These are phyloP conservation scores for Drosophila subquinaria DNA, from an alignment of 2,888 invertebrate genomes.

Conservation along the genomic window DNA sequence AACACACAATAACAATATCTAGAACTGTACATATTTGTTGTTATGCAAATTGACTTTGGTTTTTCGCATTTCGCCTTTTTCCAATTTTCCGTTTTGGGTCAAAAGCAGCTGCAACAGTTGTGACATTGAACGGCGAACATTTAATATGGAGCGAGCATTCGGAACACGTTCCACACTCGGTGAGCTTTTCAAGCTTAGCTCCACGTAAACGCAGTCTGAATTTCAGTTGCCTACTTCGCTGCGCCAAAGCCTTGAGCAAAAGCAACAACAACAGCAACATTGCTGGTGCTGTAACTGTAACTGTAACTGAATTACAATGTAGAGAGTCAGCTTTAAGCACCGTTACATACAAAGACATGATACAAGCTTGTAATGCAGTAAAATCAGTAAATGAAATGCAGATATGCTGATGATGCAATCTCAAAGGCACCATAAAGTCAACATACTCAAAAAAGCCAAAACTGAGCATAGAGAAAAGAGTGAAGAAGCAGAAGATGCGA, in stretches of 20 bases:
- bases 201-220: background rate
- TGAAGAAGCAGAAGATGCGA: background rate
- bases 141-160: background rate
- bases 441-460: conserved; percentile 2
- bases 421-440: conserved; percentile 20
- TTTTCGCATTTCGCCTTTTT: background rate
- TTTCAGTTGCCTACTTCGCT: conserved; percentile 46
- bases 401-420: conserved; percentile 43
- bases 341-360: background rate
- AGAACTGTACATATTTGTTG: background rate
- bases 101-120: conserved; percentile 41
- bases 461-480: background rate
- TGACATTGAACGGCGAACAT: conserved; percentile 6
- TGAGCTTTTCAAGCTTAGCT: conserved; percentile 4
- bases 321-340: background rate
- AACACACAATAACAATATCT: background rate
- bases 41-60: conserved; percentile 42
- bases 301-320: background rate
- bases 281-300: background rate
- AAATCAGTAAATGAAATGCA: conserved; percentile 5
- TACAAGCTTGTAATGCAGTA: background rate
- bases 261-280: background rate
- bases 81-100: conserved; percentile 5
- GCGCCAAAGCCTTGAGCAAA: conserved; percentile 22
- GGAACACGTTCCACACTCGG: conserved; percentile 7